Evolutionary conservation across 2,797 vertebrate genomes (phyloP).

Genomic region (Brotogeris chrysoptera): DNA sequence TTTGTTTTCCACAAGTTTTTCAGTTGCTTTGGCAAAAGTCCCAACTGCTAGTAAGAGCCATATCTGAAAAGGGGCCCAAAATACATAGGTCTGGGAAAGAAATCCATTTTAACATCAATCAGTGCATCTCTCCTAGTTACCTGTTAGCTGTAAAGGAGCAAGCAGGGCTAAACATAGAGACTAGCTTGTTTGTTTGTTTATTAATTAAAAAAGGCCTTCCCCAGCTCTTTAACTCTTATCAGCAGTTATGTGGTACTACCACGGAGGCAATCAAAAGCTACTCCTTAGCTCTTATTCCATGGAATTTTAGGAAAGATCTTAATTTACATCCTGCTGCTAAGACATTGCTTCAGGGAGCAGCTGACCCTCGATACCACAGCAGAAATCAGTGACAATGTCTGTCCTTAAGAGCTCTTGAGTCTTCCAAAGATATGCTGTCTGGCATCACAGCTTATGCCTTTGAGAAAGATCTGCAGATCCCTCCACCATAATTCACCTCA

Average conservation of each 20-base stretch:
- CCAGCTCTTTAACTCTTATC: not conserved
- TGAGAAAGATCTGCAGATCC: not conserved
- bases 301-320: not conserved
- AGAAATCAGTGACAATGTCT: not conserved
- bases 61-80: not conserved
- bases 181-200: not conserved
- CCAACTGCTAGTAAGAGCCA: not conserved
- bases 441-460: not conserved
- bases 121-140: not conserved
- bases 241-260: rapidly evolving
- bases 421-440: not conserved
- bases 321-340: not conserved
- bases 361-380: not conserved
- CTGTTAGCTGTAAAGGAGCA: not conserved
- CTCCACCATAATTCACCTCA: not conserved
- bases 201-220: not conserved
- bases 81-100: not conserved
- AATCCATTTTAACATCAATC: not conserved
- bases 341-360: not conserved
- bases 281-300: not conserved
- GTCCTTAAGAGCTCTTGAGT: not conserved
- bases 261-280: not conserved
- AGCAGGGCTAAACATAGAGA: not conserved
- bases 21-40: not conserved
- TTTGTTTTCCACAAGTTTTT: not conserved